phyloP scores from a whole-genome alignment of 2,888 invertebrate species.

The Lapara coniferarum region DNA sequence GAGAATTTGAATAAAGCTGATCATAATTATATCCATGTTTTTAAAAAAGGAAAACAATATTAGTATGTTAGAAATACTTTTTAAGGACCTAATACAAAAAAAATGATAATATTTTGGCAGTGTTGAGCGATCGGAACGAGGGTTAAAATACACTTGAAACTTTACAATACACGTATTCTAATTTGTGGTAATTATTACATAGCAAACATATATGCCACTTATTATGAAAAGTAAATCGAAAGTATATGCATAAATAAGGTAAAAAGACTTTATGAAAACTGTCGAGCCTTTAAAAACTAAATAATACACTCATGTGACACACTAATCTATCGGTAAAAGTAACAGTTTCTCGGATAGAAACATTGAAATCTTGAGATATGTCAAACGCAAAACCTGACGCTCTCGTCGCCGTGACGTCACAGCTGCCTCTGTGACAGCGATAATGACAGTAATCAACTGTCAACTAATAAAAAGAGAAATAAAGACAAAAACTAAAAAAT shows the following conservation, averaged over 20 bases:
- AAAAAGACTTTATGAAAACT: not conserved
- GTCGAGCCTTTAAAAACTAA: slow-evolving; percentile 25
- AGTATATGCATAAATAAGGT: not conserved
- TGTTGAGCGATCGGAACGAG: not conserved
- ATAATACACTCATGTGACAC: slow-evolving; percentile 13
- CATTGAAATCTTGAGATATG: slow-evolving; percentile 15
- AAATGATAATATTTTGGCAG: not conserved
- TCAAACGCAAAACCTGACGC: slow-evolving; percentile 22
- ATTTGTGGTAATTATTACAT: slow-evolving; percentile 29
- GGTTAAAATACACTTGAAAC: slow-evolving; percentile 7
- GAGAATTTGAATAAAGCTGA: too few species aligned
- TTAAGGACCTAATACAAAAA: too few species aligned
- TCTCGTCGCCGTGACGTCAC: slow-evolving; percentile 24
- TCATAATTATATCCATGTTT: too few species aligned
- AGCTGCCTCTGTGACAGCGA: slow-evolving; percentile 14
- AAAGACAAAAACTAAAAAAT: slow-evolving; percentile 50
- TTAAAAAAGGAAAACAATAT: too few species aligned
- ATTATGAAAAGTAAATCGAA: slow-evolving; percentile 4
- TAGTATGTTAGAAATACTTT: too few species aligned
- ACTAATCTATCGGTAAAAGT: not conserved
- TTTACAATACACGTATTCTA: slow-evolving; percentile 26
- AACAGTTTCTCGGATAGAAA: not conserved
- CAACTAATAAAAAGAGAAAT: slow-evolving; percentile 20
- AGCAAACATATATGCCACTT: slow-evolving; percentile 17
- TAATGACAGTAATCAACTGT: slow-evolving; percentile 5